phyloP scores from a whole-genome alignment of 1,140 invertebrate genomes.

The Drosophila arawakana region DNA sequence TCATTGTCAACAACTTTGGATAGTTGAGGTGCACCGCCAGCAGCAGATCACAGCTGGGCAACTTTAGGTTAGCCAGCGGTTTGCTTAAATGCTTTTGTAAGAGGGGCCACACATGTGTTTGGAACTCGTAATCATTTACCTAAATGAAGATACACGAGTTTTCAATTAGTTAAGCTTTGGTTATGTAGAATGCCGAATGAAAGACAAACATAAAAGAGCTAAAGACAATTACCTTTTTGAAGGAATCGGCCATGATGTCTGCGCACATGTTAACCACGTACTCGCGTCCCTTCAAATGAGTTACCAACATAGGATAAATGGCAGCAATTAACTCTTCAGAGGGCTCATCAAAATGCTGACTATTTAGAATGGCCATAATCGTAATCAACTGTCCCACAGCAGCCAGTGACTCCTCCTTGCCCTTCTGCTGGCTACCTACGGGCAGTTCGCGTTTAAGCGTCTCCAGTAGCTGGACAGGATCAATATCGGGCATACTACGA shows the following conservation, averaged over 20 bases:
- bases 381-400: conserved; percentile 63
- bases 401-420: conserved; percentile 59
- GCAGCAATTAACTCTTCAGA: conserved; percentile 19
- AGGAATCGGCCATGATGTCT: conserved; percentile 39
- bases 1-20: conserved; percentile 24
- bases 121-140: conserved; percentile 16
- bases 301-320: conserved; percentile 39
- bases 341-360: conserved; percentile 20
- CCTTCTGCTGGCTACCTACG: conserved; percentile 37
- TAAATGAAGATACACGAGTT: background rate
- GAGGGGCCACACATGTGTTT: conserved; percentile 47
- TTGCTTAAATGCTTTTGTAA: conserved; percentile 34
- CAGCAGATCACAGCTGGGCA: conserved; percentile 46
- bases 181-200: background rate
- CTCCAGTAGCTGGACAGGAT: conserved; percentile 40
- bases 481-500: conserved; percentile 28
- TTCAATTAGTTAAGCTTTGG: background rate
- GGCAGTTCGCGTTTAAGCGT: conserved; percentile 49
- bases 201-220: background rate
- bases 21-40: conserved; percentile 44
- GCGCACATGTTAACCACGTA: conserved; percentile 50
- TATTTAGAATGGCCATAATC: conserved; percentile 29
- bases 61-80: conserved; percentile 32
- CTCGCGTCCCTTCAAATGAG: conserved; percentile 54
- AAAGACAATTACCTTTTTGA: conserved; percentile 25